A percentile compares a stretch with the other conserved stretches of the same genome.
Conservation (phyloP, 2,888 invertebrate genomes). For the Deroplatys truncata region DNA sequence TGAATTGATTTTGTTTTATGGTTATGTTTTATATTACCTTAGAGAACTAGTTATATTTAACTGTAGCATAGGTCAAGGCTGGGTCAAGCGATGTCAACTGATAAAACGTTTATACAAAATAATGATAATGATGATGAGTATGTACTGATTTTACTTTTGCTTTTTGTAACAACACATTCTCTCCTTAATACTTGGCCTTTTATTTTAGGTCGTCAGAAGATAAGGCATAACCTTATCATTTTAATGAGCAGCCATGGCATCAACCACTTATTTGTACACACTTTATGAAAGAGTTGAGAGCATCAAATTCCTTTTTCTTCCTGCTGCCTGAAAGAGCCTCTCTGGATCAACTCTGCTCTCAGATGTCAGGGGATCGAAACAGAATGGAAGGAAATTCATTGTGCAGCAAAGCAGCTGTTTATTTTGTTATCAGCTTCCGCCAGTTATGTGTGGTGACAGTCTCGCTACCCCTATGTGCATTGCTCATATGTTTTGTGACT, state of each 20-base stretch:
- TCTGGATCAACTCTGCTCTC: neutral
- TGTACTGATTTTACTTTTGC: neutral
- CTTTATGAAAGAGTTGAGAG: neutral
- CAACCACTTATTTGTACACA: neutral
- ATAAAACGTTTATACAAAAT: neutral
- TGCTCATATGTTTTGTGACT: conserved; percentile 82
- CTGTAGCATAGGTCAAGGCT: neutral
- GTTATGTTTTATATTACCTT: neutral
- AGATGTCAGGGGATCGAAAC: neutral
- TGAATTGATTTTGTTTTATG: neutral
- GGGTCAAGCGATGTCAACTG: neutral
- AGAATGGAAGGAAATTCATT: conserved; percentile 31
- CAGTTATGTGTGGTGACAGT: conserved; percentile 79
- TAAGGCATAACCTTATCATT: neutral
- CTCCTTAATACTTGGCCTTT: neutral
- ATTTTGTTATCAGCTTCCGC: conserved; percentile 59
- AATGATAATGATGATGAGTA: neutral
- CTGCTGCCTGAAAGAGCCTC: conserved; percentile 6
- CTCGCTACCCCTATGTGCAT: conserved; percentile 77
- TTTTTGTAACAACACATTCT: neutral
- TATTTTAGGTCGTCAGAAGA: neutral
- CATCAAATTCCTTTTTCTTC: conserved; percentile 3
- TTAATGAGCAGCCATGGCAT: neutral
- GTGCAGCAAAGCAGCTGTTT: conserved; percentile 31
- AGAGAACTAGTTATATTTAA: neutral